Base-by-base conservation (phyloP, 2,888 invertebrate species). In the Xestia sexstrigata region DNA sequence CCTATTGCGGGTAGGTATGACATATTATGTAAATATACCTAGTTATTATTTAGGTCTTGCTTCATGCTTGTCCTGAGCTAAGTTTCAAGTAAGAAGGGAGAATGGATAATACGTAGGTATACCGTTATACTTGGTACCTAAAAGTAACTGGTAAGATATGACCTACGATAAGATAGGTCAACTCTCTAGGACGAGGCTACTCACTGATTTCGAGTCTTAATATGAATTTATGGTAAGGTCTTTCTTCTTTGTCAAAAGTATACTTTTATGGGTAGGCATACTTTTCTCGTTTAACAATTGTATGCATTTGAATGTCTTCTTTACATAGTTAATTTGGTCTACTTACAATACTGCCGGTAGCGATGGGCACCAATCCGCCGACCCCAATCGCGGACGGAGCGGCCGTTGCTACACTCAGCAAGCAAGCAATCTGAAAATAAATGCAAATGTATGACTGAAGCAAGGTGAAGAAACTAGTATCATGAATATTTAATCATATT, bases 261-360 rank as follows among this genome's bases (percentile, higher is more conserved):
- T 13, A 17, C 9, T 17, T 15, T 49, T 49, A 15, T 35, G 8
- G 47, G 8, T 30, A 23, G 15, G 30, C 26, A 68, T n/a, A 52
- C n/a, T 35, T 35, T 35, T 1, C 20, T n/a, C 35, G n/a, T 52
- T 35, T 35, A 52, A 35, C 23, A 7, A 30, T 1, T 17, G 11
- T 49, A 30, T 17, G 11, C 42, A 30, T 39, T 73, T 47, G 20
- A 15, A 35, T 20, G 23, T 26, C 26, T 39, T 30, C n/a, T 39
- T 26, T 30, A 5, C n/a, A n/a, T 5, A 13, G 26, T 45, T 47
- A 17, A 13, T 58, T 70, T 0, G 35, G 35, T 65, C 3, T 85
- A 92, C 95, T 93, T 89, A 95, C 95, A 84, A 94, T 91, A 83
- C 89, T 93, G 85, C 92, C 83, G 76, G 89, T 90, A 78, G 85